These are phyloP conservation scores for Brenthis ino DNA, from an alignment of 2,888 invertebrate species.

Conservation along the genomic window DNA sequence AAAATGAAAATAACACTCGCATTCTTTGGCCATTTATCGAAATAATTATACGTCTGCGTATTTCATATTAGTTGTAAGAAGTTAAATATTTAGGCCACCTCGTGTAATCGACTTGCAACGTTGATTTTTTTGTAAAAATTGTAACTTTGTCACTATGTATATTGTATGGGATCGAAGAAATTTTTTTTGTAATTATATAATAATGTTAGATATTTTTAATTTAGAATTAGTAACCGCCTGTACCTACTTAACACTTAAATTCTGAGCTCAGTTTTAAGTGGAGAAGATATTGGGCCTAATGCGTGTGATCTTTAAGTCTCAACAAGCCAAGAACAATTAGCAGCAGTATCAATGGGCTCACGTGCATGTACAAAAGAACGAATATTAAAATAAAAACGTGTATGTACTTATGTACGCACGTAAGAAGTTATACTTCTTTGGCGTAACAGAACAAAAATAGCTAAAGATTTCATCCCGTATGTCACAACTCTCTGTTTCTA, in stretches of 20 bases:
- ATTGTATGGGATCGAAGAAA: too few relatives aligned
- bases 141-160: too few relatives aligned
- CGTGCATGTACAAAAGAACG: not conserved
- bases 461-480: too few relatives aligned
- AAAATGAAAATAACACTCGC: slow-evolving; percentile 2
- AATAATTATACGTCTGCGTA: not conserved
- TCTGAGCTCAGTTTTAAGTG: slow-evolving; percentile 47
- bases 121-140: too few relatives aligned
- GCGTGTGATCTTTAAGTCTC: slow-evolving; percentile 51
- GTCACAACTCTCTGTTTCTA: too few relatives aligned
- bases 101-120: too few relatives aligned
- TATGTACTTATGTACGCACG: not conserved
- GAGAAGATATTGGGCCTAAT: slow-evolving; percentile 42
- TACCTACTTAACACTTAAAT: slow-evolving; percentile 32
- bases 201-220: not conserved
- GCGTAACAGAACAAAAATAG: too few relatives aligned
- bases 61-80: too few relatives aligned
- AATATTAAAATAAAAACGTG: not conserved
- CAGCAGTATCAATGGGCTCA: slow-evolving; percentile 31
- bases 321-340: slow-evolving; percentile 52
- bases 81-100: too few relatives aligned
- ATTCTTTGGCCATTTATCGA: not conserved
- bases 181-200: too few relatives aligned
- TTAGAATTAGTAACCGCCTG: slow-evolving; percentile 11
- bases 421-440: too few relatives aligned